phyloP scores from a whole-genome alignment of 2,888 invertebrate genomes.

The Thereva nobilitata region DNA sequence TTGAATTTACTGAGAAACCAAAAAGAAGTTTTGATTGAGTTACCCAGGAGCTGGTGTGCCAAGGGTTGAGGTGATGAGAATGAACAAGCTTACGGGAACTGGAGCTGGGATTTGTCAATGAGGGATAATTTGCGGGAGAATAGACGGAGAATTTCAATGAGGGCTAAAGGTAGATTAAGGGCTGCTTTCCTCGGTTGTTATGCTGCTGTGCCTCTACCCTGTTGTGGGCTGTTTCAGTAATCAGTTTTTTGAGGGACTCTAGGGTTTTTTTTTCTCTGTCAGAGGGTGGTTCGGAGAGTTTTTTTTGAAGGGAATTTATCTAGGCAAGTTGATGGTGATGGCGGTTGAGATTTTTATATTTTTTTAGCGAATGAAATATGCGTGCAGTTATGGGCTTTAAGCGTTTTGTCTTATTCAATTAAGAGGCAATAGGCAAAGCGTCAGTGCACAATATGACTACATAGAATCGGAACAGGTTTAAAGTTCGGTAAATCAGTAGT shows the following conservation, averaged over 20 bases:
- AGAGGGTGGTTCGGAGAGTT: neutral
- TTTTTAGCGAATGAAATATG: too few species aligned
- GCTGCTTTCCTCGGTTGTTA: constrained; percentile 17
- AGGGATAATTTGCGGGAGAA: constrained; percentile 32
- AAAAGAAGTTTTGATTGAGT: constrained; percentile 36
- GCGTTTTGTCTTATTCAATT: too few species aligned
- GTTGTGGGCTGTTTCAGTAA: constrained; percentile 1
- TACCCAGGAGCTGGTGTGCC: constrained; percentile 15
- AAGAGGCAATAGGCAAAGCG: too few species aligned
- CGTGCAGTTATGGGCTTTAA: too few species aligned
- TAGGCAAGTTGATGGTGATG: too few species aligned
- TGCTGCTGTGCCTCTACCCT: constrained; percentile 5
- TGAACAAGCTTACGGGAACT: constrained; percentile 17
- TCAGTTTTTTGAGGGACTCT: too few species aligned
- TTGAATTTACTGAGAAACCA: constrained; percentile 37
- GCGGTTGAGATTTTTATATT: too few species aligned
- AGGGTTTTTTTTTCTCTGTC: neutral
- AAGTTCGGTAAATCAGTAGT: too few species aligned
- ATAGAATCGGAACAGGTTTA: too few species aligned
- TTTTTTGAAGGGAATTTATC: too few species aligned
- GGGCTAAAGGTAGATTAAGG: constrained; percentile 23
- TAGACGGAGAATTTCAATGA: constrained; percentile 33
- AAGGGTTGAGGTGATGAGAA: constrained; percentile 10
- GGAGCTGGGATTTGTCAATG: constrained; percentile 31
- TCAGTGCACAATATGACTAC: too few species aligned